These are phyloP conservation scores for Lutjanus erythropterus DNA, from an alignment of 2,113 vertebrate genomes.

Conservation along the genomic window DNA sequence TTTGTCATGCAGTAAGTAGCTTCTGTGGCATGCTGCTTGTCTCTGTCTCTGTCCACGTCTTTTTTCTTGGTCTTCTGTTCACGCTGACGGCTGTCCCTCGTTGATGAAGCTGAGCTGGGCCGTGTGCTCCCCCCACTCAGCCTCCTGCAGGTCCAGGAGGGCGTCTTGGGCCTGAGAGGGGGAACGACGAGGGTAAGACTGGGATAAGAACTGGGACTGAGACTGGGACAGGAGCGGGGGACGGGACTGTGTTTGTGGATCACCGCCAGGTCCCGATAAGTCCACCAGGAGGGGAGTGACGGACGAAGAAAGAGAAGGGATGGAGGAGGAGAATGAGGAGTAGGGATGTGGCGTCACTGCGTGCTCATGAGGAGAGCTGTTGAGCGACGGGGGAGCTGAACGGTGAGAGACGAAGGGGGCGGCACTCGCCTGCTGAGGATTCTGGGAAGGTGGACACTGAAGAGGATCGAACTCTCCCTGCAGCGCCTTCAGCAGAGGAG, in stretches of 20 bases:
- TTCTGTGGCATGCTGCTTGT: conserved; percentile 56
- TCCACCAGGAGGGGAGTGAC: conserved; percentile 45
- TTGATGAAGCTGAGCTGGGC: conserved; percentile 85
- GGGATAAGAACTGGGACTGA: conserved; percentile 13
- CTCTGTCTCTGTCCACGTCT: not conserved
- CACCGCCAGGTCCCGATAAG: conserved; percentile 10
- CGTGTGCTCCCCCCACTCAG: conserved; percentile 56
- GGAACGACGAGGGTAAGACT: no score
- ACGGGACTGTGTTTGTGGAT: not conserved
- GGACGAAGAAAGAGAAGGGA: conserved; percentile 56
- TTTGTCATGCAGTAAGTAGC: conserved; percentile 68
- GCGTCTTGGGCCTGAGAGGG: conserved; percentile 32
- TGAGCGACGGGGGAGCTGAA: conserved; percentile 79
- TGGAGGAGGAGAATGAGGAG: conserved; percentile 56
- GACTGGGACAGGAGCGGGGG: conserved; percentile 17
- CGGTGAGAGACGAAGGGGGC: conserved; percentile 23
- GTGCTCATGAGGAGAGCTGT: conserved; percentile 74
- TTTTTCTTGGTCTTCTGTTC: conserved; percentile 25
- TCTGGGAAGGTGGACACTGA: conserved; percentile 22
- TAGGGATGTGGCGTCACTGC: not conserved
- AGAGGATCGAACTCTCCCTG: conserved; percentile 36
- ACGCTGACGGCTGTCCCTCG: conserved; percentile 80
- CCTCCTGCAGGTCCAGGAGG: conserved; percentile 64
- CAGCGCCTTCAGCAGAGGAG: conserved; percentile 13
- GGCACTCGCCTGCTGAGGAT: not conserved